These are phyloP conservation scores for Berghia stephanieae DNA, from an alignment of 1,140 invertebrate species.

Conservation along the genomic window DNA sequence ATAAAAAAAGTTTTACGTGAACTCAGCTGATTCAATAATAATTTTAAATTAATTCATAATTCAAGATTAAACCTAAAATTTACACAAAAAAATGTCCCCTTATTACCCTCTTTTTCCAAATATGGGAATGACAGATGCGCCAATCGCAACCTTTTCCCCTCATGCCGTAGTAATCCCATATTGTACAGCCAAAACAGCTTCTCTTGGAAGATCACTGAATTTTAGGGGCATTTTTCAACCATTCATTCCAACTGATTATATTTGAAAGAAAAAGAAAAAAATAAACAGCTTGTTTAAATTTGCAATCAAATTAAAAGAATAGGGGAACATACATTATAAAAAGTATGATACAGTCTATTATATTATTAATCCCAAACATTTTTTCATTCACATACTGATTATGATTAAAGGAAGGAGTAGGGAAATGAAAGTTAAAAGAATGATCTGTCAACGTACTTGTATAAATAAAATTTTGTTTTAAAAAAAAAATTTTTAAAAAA, in stretches of 20 bases:
- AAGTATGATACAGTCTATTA: neutral
- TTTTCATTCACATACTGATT: neutral
- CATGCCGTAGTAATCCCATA: slow-evolving; percentile 91
- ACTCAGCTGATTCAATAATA: no score
- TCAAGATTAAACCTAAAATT: no score
- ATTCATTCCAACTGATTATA: slow-evolving; percentile 91
- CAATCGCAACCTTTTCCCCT: slow-evolving; percentile 83
- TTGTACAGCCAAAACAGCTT: slow-evolving; percentile 87
- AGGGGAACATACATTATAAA: neutral
- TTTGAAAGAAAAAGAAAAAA: no score
- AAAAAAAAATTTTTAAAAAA: no score
- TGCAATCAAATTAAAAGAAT: neutral
- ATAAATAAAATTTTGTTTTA: no score
- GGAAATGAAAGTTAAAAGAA: neutral
- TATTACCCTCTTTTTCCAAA: slow-evolving; percentile 85
- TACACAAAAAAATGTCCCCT: no score
- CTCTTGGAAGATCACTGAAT: slow-evolving; percentile 91
- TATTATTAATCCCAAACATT: neutral
- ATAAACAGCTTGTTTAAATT: neutral
- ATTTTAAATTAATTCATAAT: no score
- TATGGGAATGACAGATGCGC: slow-evolving; percentile 88
- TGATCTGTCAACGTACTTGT: no score
- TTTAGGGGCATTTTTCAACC: slow-evolving; percentile 89
- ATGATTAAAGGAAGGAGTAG: neutral
- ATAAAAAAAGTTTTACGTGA: no score